Percentiles rank a stretch among this genome's conserved stretches.
These are phyloP conservation scores for Amphipoea oculea DNA, from an alignment of 2,888 invertebrate species.

Conservation along the genomic window DNA sequence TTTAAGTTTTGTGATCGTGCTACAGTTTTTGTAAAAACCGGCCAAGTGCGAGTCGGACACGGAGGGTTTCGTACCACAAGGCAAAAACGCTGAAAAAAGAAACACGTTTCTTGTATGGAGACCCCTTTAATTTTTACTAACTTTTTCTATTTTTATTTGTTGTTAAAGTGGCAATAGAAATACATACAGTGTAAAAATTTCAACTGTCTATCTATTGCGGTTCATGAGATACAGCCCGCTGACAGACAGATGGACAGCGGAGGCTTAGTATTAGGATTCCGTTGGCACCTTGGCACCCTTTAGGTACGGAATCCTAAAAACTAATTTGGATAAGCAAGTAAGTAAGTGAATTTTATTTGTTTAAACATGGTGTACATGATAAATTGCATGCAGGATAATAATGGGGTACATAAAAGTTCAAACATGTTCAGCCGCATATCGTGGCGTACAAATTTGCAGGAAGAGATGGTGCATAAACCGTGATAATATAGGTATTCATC, in stretches of 20 bases:
- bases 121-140: too few relatives aligned
- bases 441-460: too few relatives aligned
- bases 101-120: neutral
- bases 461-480: too few relatives aligned
- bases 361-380: too few relatives aligned
- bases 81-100: neutral
- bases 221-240: neutral
- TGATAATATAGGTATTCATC: too few relatives aligned
- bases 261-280: neutral
- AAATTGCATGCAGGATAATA: too few relatives aligned
- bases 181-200: neutral
- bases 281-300: too few relatives aligned
- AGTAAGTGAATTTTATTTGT: too few relatives aligned
- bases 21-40: neutral
- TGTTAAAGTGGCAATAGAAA: neutral
- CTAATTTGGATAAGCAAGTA: too few relatives aligned
- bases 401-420: too few relatives aligned
- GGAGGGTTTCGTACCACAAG: neutral
- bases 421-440: too few relatives aligned
- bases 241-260: neutral
- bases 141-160: neutral
- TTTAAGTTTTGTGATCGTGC: too few relatives aligned
- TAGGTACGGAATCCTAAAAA: neutral
- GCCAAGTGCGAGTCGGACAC: neutral
- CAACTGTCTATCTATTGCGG: neutral